Evolutionary conservation across 2,888 invertebrate species (phyloP), one percentile per base, ranked within the genome.

Genomic region (Celastrina argiolus): DNA sequence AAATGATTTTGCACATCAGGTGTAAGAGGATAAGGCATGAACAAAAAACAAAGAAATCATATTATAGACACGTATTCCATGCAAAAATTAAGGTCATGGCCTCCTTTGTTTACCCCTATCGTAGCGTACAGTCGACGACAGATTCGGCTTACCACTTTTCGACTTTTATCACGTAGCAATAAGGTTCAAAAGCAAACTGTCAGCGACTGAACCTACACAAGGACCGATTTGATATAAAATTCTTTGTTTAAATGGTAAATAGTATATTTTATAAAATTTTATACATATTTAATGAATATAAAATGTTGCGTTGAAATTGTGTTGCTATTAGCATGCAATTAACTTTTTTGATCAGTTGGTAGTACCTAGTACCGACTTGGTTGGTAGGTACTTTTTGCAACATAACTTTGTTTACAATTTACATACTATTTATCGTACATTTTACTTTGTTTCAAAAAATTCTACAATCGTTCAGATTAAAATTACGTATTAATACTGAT

Each of bases 41-140:
- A n/a, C n/a, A n/a, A 22, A 51, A 22, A 51, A 51, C 51, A 51
- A 51, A 51, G 51, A 26, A 51, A 51, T 4, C 5, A 10, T 16
- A 16, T 18, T 45, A 45, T 45, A 45, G 16, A 18, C 51, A 51
- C 12, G 51, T 51, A 45, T 51, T 22, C 51, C 12, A 22, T 22
- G 51, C 51, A 26, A 51, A 45, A 51, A 51, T 51, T 51, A 22
- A 51, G 22, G 51, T 51, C 51, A 51, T 4, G 51, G 51, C 51
- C 26, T 12, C 22, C 22, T 22, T 51, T 51, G 26, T 51, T 51
- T 22, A 51, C 22, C 51, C 51, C 51, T 51, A 51, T 51, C 31
- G 7, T 31, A 31, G 7, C n/a, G n/a, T n/a, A n/a, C n/a, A n/a
- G n/a, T n/a, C n/a, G n/a, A n/a, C n/a, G n/a, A n/a, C n/a, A n/a